A percentile compares a stretch with the other conserved stretches of the same genome.
These are phyloP conservation scores for Microctenopoma lineatum DNA, from an alignment of 2,797 vertebrate genomes.

Conservation along the genomic window DNA sequence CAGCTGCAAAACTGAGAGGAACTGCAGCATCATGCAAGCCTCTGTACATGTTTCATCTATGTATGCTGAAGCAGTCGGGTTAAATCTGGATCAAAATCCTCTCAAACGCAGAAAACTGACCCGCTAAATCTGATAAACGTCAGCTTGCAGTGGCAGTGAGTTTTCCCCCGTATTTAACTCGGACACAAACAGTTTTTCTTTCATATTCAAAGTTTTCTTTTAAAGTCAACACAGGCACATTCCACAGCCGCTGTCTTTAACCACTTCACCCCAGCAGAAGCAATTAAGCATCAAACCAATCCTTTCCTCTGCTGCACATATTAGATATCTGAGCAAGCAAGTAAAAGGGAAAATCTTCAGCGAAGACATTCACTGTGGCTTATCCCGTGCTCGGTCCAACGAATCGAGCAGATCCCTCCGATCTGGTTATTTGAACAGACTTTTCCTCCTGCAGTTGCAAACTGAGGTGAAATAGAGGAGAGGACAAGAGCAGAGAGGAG, in stretches of 20 bases:
- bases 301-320: constrained; percentile 41
- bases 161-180: background rate
- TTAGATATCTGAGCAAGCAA: constrained; percentile 52
- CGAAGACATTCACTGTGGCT: constrained; percentile 44
- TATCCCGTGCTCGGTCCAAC: constrained; percentile 51
- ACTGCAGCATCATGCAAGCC: constrained; percentile 75
- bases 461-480: constrained; percentile 59
- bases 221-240: constrained; percentile 34
- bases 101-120: constrained; percentile 30
- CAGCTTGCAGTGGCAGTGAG: background rate
- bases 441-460: constrained; percentile 33
- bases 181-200: constrained; percentile 3
- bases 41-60: constrained; percentile 41
- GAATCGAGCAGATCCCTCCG: constrained; percentile 48
- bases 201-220: constrained; percentile 58
- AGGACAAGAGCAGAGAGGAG: constrained; percentile 54
- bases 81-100: constrained; percentile 51
- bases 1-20: constrained; percentile 57
- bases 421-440: constrained; percentile 57
- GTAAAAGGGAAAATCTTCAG: constrained; percentile 46
- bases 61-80: constrained; percentile 41
- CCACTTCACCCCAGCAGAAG: constrained; percentile 29
- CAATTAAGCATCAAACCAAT: constrained; percentile 43
- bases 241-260: constrained; percentile 14
- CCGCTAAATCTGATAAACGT: constrained; percentile 41